Base-by-base conservation (phyloP, 2,888 invertebrate genomes). In the Hypolimnas misippus region DNA sequence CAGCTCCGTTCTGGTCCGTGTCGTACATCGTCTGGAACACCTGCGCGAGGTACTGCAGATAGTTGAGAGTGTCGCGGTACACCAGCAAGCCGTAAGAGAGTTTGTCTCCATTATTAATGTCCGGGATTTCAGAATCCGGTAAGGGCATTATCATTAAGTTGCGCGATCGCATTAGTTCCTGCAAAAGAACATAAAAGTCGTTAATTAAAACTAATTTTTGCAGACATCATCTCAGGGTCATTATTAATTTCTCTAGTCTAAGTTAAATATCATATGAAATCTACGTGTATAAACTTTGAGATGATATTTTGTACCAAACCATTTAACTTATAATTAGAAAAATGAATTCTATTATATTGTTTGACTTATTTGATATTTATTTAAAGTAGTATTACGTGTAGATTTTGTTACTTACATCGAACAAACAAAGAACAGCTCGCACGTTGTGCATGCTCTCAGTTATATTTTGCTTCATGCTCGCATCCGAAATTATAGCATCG, bases 381-480 rank as follows among this genome's bases (percentile, higher is more conserved):
- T 25, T 25, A n/a, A n/a, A n/a, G n/a, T n/a, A n/a, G 25, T 25
- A 3, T 25, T 5, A 25, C 25, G 5, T 25, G 5, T 25, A 25
- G 25, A 25, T 25, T 25, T 25, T 25, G 25, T 76, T 74, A 88
- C 90, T 88, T 78, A 93, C 93, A 83, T 94, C 94, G 57, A 96
- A 89, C 80, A 95, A 94, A 79, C 96, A 96, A 54, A 96, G 92
- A 2, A 96, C 93, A 70, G 92, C 90, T 76, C 93, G 92, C 57
- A 95, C 92, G 58, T 94, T 86, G 75, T 91, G 88, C 83, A 95
- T 94, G 52, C 94, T 92, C 46, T 92, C 86, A 53, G 85, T 88
- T 78, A 96, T 94, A 65, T 94, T 87, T 12, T 85, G 78, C 65
- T 82, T 82, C 53, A 91, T 58, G 55, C 65, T 67, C 33, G 65